Percentiles rank a stretch among this genome's conserved stretches.
These are phyloP conservation scores for Datnioides undecimradiatus DNA, from an alignment of 2,113 vertebrate genomes.

Conservation along the genomic window DNA sequence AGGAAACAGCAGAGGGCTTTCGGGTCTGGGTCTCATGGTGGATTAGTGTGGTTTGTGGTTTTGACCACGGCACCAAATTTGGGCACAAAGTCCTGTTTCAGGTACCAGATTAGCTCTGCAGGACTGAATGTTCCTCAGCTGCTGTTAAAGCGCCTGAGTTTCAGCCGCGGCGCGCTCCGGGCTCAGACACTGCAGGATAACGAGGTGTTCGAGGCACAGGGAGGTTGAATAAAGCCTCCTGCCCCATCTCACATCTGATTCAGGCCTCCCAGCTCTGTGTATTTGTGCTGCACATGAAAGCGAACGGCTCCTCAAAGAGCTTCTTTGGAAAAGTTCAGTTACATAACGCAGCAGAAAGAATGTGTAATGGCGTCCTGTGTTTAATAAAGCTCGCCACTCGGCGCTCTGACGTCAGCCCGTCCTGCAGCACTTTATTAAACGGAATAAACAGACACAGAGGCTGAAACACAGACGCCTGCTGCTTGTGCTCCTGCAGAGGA, in stretches of 20 bases:
- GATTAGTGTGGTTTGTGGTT: background rate
- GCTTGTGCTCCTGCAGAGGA: background rate
- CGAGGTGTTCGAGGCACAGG: background rate
- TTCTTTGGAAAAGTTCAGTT: background rate
- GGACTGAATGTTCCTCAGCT: background rate
- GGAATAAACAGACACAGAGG: conserved; percentile 8
- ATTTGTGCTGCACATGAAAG: background rate
- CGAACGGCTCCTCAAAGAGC: background rate
- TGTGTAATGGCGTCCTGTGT: conserved; percentile 9
- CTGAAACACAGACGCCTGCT: background rate
- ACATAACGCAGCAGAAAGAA: conserved; percentile 31
- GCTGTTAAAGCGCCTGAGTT: background rate
- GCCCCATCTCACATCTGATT: background rate
- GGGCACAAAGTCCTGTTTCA: background rate
- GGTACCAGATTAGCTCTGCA: background rate
- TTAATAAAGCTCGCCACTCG: background rate
- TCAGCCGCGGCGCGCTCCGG: conserved; percentile 5
- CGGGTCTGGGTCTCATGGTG: background rate
- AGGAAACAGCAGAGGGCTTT: background rate
- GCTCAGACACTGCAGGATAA: background rate
- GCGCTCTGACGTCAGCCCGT: conserved; percentile 23
- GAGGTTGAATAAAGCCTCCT: background rate
- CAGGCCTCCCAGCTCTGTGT: background rate
- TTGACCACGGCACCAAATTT: background rate
- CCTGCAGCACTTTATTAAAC: conserved; percentile 15